Evolutionary conservation across 2,113 vertebrate species (phyloP), one percentile per base, ranked within the genome.

Genomic region (Cettia cetti): DNA sequence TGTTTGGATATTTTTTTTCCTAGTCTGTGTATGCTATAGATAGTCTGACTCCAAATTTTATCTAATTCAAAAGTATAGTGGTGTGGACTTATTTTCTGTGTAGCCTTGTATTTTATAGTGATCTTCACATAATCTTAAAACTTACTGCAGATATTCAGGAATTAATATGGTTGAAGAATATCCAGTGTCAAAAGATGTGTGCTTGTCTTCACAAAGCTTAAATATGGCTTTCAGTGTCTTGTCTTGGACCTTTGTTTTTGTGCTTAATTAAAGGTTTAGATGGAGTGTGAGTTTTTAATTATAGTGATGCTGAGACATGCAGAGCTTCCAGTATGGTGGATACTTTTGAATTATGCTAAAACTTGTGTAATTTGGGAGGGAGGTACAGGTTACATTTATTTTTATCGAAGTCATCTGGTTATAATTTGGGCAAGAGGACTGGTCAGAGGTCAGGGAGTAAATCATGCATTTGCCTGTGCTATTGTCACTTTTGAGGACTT

Each of bases 211-310:
- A n/a, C n/a, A n/a, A 12, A 59, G 39, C 7, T 65, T 83, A 59
- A 82, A 79, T 44, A 30, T 2, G 23, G 13, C 31, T 92, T n/a
- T 24, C 24, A 61, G 39, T 76, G 65, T 64, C 69, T 65, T 79
- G 61, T 68, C 40, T 80, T 65, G 49, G 31, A 86, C 60, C 72
- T 94, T 95, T 1, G 1, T 59, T 93, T 93, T 80, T 76, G 26
- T 85, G 45, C 74, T 75, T 97, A 95, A 95, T 94, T 94, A 92
- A 78, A 92, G 72, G 75, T 64, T 90, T 80, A 85, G 71, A 27
- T 1, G 4, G 44, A 89, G 76, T 27, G 15, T 78, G 44, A 60
- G 54, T 90, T 93, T 68, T 86, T 75, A 93, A 95, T 96, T 95
- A 86, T 1, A 91, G 44, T 47, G 69, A 71, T 80, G 92, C 75